Base-by-base conservation (phyloP, 2,888 invertebrate genomes). In the Idaea biselata region DNA sequence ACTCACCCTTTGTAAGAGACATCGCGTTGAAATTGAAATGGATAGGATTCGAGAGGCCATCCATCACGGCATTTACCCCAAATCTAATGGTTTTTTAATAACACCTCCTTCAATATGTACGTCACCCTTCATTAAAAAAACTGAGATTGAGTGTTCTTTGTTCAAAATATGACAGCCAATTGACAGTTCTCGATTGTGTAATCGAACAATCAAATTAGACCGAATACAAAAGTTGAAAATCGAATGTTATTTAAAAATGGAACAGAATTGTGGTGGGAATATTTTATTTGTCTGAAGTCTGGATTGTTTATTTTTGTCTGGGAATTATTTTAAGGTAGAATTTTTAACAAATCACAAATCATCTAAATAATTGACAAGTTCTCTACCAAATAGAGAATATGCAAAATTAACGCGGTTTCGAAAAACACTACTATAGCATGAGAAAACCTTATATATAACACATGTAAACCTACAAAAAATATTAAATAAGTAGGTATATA, bases 51-150 rank as follows among this genome's bases (percentile, higher is more conserved):
- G 76, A 87, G 87, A 87, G 89, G 82, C 87, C 89, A 91, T 92
- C 91, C 83, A 91, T 92, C 91, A 91, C 81, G 78, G 72, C 77
- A 72, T 78, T 86, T 88, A 87, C 79, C 83, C 86, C 80, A 83
- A 76, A 82, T 90, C 86, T 90, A 90, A 91, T 91, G 90, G 83
- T 91, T 91, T 92, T 91, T 91, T 91, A 91, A 92, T 91, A 91
- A 89, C 82, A 81, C 81, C 84, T 81, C 73, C 81, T 68, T 74
- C 81, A 79, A 79, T 77, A 79, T 77, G 82, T 76, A 79, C 77
- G 82, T 76, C 79, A 72, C 76, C 81, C 80, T 76, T 86, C 84
- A 88, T 88, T 86, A 88, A 82, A 76, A 76, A 74, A 78, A 81
- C 81, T 78, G 81, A 81, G 85, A 87, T 88, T 81, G 84, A 87